Evolutionary conservation across 2,888 invertebrate species (phyloP).

Genomic region (Lasioglossum zephyrum): DNA sequence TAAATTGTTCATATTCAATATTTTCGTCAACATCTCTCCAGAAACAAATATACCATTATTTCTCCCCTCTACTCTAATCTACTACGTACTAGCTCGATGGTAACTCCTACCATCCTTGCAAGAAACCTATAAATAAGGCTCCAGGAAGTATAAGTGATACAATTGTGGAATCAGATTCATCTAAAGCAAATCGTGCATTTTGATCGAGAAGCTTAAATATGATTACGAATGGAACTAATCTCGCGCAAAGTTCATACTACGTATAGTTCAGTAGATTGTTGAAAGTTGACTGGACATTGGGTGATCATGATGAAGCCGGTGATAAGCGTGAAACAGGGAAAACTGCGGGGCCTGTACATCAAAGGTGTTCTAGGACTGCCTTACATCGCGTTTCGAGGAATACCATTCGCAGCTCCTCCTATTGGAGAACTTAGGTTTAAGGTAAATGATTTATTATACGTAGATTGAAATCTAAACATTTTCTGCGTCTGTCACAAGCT

Average conservation of each 20-base stretch:
- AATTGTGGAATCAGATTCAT: not conserved
- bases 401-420: conserved; percentile 10
- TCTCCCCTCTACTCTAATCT: no score
- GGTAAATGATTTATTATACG: not conserved
- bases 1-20: no score
- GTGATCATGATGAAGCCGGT: not conserved
- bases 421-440: conserved; percentile 5
- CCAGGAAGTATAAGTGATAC: not conserved
- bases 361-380: not conserved
- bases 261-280: not conserved
- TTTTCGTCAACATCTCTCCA: no score
- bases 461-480: not conserved
- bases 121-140: not conserved
- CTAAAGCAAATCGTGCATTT: not conserved
- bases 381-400: not conserved
- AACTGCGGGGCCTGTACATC: not conserved
- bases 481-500: not conserved
- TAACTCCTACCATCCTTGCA: not conserved
- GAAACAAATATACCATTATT: no score
- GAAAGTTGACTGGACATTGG: not conserved
- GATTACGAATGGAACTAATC: not conserved
- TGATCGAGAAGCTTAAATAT: not conserved
- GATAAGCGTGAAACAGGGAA: not conserved
- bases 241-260: not conserved
- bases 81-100: not conserved